A percentile compares a stretch with the other conserved stretches of the same genome.
These are phyloP conservation scores for Paracyclopina nana DNA, from an alignment of 1,140 invertebrate species.

Conservation along the genomic window DNA sequence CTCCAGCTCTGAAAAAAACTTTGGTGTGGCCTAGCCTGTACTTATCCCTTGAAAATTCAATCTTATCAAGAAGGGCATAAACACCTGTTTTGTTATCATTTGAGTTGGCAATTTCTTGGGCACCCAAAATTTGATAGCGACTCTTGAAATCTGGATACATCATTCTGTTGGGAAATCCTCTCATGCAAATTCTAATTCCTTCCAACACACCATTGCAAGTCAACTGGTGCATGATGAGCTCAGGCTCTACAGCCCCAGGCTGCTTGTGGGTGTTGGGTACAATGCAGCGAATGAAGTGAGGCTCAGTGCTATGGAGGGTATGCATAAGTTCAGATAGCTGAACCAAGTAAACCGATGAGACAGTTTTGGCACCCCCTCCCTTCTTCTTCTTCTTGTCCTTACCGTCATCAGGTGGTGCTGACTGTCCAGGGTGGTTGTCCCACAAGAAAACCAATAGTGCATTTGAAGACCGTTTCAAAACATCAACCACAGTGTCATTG, in stretches of 20 bases:
- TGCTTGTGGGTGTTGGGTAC: constrained; percentile 86
- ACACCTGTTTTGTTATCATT: constrained; percentile 35
- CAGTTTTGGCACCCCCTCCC: constrained; percentile 88
- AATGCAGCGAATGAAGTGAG: constrained; percentile 45
- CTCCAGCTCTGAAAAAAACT: constrained; percentile 96
- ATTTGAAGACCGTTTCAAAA: constrained; percentile 29
- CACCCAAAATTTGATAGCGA: constrained; percentile 41
- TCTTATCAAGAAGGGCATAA: constrained; percentile 33
- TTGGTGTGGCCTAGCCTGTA: constrained; percentile 40
- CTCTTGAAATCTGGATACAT: constrained; percentile 99
- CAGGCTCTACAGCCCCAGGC: constrained; percentile 86
- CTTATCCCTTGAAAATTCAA: constrained; percentile 32
- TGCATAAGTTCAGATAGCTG: constrained; percentile 30
- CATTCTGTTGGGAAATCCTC: constrained; percentile 99
- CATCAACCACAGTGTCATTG: constrained; percentile 34
- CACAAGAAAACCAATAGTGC: constrained; percentile 25
- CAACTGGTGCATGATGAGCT: constrained; percentile 97
- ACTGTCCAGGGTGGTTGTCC: constrained; percentile 25
- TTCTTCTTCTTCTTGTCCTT: constrained; percentile 40
- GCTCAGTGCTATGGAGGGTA: constrained; percentile 36
- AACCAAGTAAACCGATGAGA: constrained; percentile 77
- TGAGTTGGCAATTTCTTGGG: constrained; percentile 31
- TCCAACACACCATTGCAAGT: constrained; percentile 99
- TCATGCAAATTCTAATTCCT: constrained; percentile 99
- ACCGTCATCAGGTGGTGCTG: constrained; percentile 20